Percentiles rank a stretch among this genome's conserved stretches.
Conservation (phyloP, 2,888 invertebrate genomes). For the Ichneumon xanthorius region DNA sequence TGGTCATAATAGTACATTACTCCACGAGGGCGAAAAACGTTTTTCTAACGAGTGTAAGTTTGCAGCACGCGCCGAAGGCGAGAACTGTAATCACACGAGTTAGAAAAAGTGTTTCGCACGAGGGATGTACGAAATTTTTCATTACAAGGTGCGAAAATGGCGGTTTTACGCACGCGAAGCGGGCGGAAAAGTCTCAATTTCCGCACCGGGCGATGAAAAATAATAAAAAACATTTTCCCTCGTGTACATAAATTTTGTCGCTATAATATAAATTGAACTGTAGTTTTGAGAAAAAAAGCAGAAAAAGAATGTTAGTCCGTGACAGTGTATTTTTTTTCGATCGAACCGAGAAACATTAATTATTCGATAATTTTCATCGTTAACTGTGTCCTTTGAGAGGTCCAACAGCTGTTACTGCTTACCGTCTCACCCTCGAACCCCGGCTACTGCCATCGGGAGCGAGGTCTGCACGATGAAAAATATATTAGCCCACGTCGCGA, state of each 20-base stretch:
- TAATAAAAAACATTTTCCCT: too few relatives aligned
- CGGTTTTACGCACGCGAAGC: too few relatives aligned
- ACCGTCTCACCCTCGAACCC: neutral
- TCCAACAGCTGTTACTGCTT: neutral
- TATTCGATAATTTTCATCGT: neutral
- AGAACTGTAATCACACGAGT: too few relatives aligned
- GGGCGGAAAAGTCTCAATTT: too few relatives aligned
- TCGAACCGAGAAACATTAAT: neutral
- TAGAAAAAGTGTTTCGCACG: too few relatives aligned
- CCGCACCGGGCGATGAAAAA: too few relatives aligned
- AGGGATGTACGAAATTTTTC: too few relatives aligned
- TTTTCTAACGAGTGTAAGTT: too few relatives aligned
- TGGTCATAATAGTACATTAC: too few relatives aligned
- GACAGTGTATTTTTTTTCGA: neutral
- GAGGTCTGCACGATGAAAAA: slow-evolving; percentile 6
- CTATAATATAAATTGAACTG: neutral
- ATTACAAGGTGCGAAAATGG: too few relatives aligned
- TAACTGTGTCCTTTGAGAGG: neutral
- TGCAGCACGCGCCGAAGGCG: too few relatives aligned
- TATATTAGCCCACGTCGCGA: neutral
- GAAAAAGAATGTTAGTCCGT: neutral
- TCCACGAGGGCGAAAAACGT: too few relatives aligned
- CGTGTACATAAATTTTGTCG: neutral
- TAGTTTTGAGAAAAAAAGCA: neutral
- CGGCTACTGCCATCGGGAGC: neutral